Evolutionary conservation across 30 jellyfish, hydroid and myxozoan species (phyloP).

Genomic region (Phacellophora camtschatica): DNA sequence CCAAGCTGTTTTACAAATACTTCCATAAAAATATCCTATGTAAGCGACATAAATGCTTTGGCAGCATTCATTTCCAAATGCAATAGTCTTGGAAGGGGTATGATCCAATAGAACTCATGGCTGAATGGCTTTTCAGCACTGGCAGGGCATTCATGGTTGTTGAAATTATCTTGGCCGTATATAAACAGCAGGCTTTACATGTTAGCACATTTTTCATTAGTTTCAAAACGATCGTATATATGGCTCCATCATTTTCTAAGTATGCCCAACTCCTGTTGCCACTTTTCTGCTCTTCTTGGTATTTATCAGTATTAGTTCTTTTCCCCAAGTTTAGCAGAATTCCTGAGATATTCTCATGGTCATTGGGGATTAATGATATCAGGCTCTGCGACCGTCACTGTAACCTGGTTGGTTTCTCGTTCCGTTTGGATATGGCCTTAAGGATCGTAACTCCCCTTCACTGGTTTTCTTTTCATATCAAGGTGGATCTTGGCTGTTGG

Average conservation of each 20-base stretch:
- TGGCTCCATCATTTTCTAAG: not conserved
- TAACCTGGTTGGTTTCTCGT: too few relatives aligned
- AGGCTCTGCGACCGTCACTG: too few relatives aligned
- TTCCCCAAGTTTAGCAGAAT: not conserved
- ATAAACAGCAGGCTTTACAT: not conserved
- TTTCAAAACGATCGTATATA: not conserved
- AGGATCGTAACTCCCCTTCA: too few relatives aligned
- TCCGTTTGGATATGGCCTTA: too few relatives aligned
- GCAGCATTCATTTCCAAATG: conserved; percentile 45
- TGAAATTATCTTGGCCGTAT: not conserved
- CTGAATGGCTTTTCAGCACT: not conserved
- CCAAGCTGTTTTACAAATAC: not conserved
- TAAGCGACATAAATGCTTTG: not conserved
- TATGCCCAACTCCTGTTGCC: too few relatives aligned
- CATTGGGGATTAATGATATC: too few relatives aligned
- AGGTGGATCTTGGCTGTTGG: too few relatives aligned
- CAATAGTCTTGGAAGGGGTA: conserved; percentile 17
- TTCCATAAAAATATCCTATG: conserved; percentile 16
- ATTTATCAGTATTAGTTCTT: not conserved
- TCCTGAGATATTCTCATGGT: not conserved
- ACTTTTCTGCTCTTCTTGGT: too few relatives aligned
- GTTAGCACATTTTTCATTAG: not conserved
- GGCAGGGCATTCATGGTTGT: not conserved
- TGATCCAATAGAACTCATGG: conserved; percentile 24
- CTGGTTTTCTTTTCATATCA: too few relatives aligned